A percentile compares a stretch with the other conserved stretches of the same genome.
Conservation (phyloP, 2,888 invertebrate species). For the Glaucopsyche alexis region DNA sequence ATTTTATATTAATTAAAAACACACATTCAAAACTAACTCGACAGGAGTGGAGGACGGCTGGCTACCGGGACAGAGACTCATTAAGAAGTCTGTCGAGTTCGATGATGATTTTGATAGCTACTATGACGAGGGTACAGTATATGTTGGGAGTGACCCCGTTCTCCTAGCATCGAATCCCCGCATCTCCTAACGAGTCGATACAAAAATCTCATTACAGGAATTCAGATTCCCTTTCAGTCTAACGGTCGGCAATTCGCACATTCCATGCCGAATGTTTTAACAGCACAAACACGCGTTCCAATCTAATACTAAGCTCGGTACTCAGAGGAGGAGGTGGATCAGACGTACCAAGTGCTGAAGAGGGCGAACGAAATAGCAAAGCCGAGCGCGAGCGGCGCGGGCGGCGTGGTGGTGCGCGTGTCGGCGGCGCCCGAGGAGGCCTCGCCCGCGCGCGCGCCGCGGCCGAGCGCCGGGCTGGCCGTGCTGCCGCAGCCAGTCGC, state of each 20-base stretch:
- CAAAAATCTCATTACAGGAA: constrained; percentile 36
- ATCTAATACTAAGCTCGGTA: constrained; percentile 71
- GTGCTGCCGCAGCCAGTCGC: constrained; percentile 84
- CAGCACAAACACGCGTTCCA: constrained; percentile 44
- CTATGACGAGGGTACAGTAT: constrained; percentile 74
- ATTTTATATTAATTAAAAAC: constrained; percentile 1
- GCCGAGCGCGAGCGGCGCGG: constrained; percentile 62
- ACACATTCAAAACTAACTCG: constrained; percentile 58
- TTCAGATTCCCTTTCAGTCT: constrained; percentile 38
- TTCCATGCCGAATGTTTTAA: constrained; percentile 29
- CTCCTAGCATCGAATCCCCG: constrained; percentile 49
- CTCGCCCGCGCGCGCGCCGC: constrained; percentile 70
- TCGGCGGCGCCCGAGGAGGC: constrained; percentile 61
- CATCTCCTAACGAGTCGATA: constrained; percentile 42
- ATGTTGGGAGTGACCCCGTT: constrained; percentile 66
- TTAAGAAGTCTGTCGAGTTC: constrained; percentile 73
- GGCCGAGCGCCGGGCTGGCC: constrained; percentile 77
- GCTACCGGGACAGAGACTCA: constrained; percentile 77
- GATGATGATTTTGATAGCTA: constrained; percentile 77
- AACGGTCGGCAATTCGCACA: constrained; percentile 40
- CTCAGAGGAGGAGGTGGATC: constrained; percentile 89
- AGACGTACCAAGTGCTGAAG: constrained; percentile 96
- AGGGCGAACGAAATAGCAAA: constrained; percentile 93
- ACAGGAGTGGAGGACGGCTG: constrained; percentile 75
- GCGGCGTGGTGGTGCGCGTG: constrained; percentile 75